Evolutionary conservation across 2,888 invertebrate genomes (phyloP).

Genomic region (Saturnia pavonia): DNA sequence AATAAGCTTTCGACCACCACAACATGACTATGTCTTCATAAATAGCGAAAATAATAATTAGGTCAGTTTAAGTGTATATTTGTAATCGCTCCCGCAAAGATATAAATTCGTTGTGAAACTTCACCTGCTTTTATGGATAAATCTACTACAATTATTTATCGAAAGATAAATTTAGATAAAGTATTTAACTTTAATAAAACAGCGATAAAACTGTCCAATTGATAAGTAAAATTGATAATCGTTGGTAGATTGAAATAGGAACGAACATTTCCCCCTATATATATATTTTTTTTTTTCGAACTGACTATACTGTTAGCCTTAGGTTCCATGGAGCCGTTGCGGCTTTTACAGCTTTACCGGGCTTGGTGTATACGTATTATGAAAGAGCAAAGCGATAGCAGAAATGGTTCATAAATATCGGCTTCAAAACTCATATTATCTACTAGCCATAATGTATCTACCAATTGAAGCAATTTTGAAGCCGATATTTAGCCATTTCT

Average conservation of each 20-base stretch:
- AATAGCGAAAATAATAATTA: background rate
- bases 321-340: no score
- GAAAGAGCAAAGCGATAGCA: no score
- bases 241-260: background rate
- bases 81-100: conserved; percentile 1
- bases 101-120: conserved; percentile 1
- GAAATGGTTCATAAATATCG: no score
- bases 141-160: background rate
- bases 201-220: background rate
- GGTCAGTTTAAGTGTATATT: background rate
- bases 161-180: background rate
- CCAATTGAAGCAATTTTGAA: no score
- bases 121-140: background rate
- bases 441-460: no score
- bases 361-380: no score
- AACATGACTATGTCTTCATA: background rate
- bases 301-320: no score
- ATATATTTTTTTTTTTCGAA: no score
- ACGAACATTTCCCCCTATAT: background rate
- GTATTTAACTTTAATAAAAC: conserved; percentile 1
- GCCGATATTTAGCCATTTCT: no score
- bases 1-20: no score
- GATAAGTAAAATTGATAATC: background rate
- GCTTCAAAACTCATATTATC: no score
- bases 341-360: no score